Base-by-base conservation (phyloP, 2,797 vertebrate genomes). In the Sebastes kiyomatsui region DNA sequence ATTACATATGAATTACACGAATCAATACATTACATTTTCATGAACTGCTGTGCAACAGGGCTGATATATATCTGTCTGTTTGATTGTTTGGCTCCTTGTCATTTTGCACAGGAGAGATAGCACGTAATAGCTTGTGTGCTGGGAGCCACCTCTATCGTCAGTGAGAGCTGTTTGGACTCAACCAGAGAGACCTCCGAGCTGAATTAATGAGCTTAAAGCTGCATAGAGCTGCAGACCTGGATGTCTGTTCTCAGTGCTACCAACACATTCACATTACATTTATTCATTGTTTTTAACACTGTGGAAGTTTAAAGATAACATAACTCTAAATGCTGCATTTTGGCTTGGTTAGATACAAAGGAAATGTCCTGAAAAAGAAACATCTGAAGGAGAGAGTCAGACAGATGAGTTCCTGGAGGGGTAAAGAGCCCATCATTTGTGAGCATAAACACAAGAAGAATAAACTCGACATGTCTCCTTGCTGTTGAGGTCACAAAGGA, bases 341-440 rank as follows among this genome's bases (percentile, higher is more conserved):
- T 35, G 35, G 6, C 10, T 33, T 49, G 2, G 49, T 62, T 62
- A 25, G 6, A 52, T 49, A 33, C n/a, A 54, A 58, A 64, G 23
- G 25, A 67, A 77, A 67, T 64, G 80, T 74, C 10, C 25, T 70
- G 52, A 78, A 49, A 78, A 83, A 79, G 42, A 79, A 75, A 42
- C 6, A 32, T 38, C n/a, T 27, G 46, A 56, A 59, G 67, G 13
- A 67, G 49, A 38, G 25, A 56, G 54, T 55, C 42, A 49, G 74
- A 32, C 69, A 8, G 14, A 27, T 14, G 23, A 46, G 30, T 82
- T 70, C 7, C 25, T 59, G 20, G 6, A 66, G 30, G 12, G 62
- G 58, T 38, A n/a, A 67, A 58, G 30, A 56, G 28, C 6, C 22
- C 7, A 33, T 68, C 6, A 46, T 61, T 33, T 62, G 32, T 78